Percentiles rank a stretch among this genome's conserved stretches.
Conservation (phyloP, 2,113 vertebrate genomes). For the Hippocampus comes region DNA sequence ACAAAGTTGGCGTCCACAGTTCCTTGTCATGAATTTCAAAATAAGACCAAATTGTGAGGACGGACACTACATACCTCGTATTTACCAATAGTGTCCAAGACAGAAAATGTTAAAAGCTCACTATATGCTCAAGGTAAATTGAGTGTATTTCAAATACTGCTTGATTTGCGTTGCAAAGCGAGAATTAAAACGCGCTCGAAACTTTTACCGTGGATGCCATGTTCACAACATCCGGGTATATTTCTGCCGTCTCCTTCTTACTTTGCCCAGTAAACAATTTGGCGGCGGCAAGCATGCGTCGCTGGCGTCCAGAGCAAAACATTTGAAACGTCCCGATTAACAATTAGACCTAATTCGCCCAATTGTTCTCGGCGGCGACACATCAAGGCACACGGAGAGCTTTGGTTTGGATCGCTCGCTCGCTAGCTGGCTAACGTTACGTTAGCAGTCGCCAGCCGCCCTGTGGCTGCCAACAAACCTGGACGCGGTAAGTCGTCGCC, state of each 20-base stretch:
- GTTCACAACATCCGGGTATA: constrained; percentile 24
- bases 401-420: constrained; percentile 6
- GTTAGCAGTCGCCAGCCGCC: constrained; percentile 23
- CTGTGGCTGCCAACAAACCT: constrained; percentile 18
- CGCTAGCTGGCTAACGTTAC: constrained; percentile 52
- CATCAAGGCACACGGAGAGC: not conserved
- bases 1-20: not conserved
- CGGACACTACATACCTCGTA: not conserved
- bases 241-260: constrained; percentile 5
- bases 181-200: not conserved
- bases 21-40: constrained; percentile 36
- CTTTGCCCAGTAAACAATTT: constrained; percentile 38
- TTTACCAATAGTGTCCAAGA: not conserved
- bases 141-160: not conserved
- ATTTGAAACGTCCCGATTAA: not conserved
- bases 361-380: not conserved
- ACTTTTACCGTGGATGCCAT: constrained; percentile 42
- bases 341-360: not conserved
- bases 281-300: constrained; percentile 12
- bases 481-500: constrained; percentile 43
- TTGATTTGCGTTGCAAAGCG: not conserved
- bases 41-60: not conserved
- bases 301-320: constrained; percentile 1
- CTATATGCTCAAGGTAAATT: not conserved
- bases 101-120: not conserved